Evolutionary conservation across 2,113 vertebrate genomes (phyloP).

Genomic region (rabbit (Oryctolagus cuniculus)): DNA sequence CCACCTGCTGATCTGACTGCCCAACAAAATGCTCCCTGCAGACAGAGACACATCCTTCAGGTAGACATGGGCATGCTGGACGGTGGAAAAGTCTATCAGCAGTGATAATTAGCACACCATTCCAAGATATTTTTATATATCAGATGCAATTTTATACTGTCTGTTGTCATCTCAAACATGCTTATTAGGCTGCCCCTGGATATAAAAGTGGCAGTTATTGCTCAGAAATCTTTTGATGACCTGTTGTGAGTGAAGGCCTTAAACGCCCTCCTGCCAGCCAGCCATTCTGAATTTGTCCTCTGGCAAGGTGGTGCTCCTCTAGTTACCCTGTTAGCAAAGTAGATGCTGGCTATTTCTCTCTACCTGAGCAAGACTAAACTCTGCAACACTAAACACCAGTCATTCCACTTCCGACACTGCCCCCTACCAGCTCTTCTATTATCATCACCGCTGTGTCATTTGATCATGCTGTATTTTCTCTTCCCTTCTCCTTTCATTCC

Average conservation of each 20-base stretch:
- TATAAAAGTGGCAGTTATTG: background rate
- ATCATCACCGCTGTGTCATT: background rate
- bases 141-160: background rate
- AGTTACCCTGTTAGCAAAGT: background rate
- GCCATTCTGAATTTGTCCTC: background rate
- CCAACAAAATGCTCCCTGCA: background rate
- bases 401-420: background rate
- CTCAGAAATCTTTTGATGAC: background rate
- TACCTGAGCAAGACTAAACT: background rate
- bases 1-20: background rate
- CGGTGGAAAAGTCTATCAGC: background rate
- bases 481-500: background rate
- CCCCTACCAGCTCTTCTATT: fast-evolving
- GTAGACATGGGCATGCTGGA: fast-evolving
- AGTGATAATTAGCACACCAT: background rate
- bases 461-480: background rate
- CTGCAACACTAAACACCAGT: background rate
- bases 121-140: background rate
- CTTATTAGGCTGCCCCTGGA: background rate
- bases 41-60: background rate
- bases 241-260: background rate
- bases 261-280: background rate
- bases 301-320: background rate
- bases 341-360: background rate
- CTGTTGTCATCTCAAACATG: background rate